These are phyloP conservation scores for Craseonycteris thonglongyai DNA, from an alignment of 2,113 vertebrate genomes.

Conservation along the genomic window DNA sequence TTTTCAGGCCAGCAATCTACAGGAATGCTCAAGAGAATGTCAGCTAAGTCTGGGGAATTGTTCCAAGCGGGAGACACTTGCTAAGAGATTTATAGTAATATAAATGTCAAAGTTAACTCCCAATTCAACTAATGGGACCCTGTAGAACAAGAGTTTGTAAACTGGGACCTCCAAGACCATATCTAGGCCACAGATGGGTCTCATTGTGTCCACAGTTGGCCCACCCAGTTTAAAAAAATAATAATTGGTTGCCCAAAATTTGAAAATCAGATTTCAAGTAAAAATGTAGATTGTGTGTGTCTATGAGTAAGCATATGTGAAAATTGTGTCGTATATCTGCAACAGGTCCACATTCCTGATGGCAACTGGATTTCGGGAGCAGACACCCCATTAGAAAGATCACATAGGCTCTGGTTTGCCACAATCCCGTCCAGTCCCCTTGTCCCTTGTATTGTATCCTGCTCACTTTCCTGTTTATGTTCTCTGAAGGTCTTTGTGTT, in stretches of 20 bases:
- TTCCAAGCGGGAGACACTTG: constrained; percentile 43
- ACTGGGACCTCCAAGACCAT: neutral
- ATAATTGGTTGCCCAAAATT: neutral
- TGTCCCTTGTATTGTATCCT: neutral
- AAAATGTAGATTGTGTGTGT: neutral
- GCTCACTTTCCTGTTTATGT: neutral
- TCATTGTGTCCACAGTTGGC: neutral
- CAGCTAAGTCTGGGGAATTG: constrained; percentile 6
- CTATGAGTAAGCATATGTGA: neutral
- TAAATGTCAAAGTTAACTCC: constrained; percentile 52
- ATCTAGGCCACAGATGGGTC: neutral
- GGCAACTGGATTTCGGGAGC: neutral
- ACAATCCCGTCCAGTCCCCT: neutral
- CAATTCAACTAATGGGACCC: constrained; percentile 48
- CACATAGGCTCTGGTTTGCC: neutral
- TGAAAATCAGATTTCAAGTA: neutral
- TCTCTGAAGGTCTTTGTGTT: neutral
- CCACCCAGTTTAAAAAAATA: neutral
- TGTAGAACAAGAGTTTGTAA: constrained; percentile 18
- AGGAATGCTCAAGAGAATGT: constrained; percentile 52
- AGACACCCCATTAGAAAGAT: neutral
- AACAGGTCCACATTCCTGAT: neutral
- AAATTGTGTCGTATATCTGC: neutral
- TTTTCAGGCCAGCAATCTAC: constrained; percentile 54
- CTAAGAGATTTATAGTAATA: constrained; percentile 59